Conservation (phyloP, 1,140 invertebrate genomes). For the Ctenoplectra terminalis region DNA sequence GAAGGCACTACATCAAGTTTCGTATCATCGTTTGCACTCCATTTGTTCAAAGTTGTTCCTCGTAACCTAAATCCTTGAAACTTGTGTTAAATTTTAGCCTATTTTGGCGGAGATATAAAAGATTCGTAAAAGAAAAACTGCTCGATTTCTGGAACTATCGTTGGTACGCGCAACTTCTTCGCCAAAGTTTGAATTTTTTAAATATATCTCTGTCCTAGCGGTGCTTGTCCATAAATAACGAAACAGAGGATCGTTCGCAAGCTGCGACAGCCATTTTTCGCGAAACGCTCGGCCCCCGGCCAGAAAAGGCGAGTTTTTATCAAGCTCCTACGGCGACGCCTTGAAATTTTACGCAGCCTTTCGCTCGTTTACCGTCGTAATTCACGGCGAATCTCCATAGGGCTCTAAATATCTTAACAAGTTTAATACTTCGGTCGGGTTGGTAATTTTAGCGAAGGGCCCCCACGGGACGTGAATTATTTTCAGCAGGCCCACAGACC, state of each 20-base stretch:
- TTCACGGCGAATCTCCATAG: conserved; percentile 64
- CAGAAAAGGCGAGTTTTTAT: conserved; percentile 23
- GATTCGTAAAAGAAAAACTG: background rate
- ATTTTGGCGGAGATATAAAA: background rate
- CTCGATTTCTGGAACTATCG: background rate
- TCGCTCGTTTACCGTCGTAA: conserved; percentile 40
- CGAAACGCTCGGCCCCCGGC: background rate
- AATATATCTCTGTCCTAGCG: no score
- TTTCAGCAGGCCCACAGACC: conserved; percentile 34
- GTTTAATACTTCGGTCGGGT: conserved; percentile 63
- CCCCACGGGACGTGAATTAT: conserved; percentile 63
- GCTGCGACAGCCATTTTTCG: conserved; percentile 1
- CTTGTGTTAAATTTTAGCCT: background rate
- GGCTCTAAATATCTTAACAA: conserved; percentile 68
- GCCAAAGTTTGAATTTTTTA: background rate
- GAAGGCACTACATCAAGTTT: background rate
- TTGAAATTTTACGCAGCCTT: conserved; percentile 55
- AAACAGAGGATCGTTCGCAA: conserved; percentile 16
- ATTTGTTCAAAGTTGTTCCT: background rate
- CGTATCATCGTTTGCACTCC: conserved; percentile 11
- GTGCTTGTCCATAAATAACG: conserved; percentile 29
- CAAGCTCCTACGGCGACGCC: conserved; percentile 33
- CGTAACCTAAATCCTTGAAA: background rate
- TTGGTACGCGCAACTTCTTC: no score
- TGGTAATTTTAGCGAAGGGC: conserved; percentile 58